Percentiles rank a stretch among this genome's conserved stretches.
Evolutionary conservation across 1,140 invertebrate genomes (phyloP).

Genomic region (Diuraphis noxia): DNA sequence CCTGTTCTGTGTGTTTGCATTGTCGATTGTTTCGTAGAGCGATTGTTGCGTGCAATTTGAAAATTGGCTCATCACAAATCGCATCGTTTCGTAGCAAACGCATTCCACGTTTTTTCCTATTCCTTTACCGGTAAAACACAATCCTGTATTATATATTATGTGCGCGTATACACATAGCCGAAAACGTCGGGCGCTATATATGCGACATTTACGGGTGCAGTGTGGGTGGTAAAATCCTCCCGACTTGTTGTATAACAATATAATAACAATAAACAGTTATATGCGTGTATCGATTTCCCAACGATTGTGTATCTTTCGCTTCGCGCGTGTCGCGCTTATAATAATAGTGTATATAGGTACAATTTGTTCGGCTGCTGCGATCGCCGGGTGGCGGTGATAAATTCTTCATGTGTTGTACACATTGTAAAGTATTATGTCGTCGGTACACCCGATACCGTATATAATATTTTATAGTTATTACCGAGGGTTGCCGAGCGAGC

Average conservation of each 20-base stretch:
- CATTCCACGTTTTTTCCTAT: neutral
- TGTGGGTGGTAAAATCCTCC: neutral
- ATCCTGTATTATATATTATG: neutral
- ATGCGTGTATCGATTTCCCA: neutral
- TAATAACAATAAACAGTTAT: neutral
- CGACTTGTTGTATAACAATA: neutral
- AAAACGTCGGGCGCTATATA: neutral
- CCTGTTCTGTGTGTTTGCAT: constrained; percentile 1
- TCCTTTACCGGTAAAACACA: neutral
- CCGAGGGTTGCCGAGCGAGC: neutral
- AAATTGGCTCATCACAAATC: neutral
- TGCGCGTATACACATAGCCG: neutral
- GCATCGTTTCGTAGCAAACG: neutral
- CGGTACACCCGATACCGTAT: neutral
- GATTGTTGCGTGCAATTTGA: neutral
- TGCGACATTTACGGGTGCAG: neutral
- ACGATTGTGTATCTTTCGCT: neutral
- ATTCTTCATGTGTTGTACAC: neutral
- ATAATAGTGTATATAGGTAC: too few relatives aligned
- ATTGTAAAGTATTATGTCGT: neutral
- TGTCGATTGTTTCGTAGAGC: constrained; percentile 7
- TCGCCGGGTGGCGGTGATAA: neutral
- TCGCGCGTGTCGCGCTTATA: neutral
- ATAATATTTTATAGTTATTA: neutral
- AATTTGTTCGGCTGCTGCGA: neutral